Percentiles rank a stretch among this genome's conserved stretches.
These are phyloP conservation scores for Neoniphon sammara DNA, from an alignment of 2,797 vertebrate genomes.

Conservation along the genomic window DNA sequence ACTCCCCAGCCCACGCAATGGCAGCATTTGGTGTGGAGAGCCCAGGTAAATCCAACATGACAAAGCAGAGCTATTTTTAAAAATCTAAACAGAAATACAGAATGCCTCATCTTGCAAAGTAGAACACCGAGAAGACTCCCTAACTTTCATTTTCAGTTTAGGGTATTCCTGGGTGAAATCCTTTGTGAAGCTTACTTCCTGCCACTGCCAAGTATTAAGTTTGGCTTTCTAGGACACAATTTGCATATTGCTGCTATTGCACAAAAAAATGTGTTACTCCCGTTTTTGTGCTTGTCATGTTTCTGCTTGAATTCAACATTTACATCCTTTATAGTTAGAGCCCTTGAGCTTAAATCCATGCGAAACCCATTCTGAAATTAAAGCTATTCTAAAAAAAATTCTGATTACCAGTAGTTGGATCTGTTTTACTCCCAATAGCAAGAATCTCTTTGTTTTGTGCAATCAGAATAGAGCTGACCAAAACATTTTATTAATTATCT, in stretches of 20 bases:
- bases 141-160: conserved; percentile 38
- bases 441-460: too few relatives aligned
- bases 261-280: conserved; percentile 18
- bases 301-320: conserved; percentile 6
- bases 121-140: conserved; percentile 38
- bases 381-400: too few relatives aligned
- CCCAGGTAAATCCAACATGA: conserved; percentile 49
- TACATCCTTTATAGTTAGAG: neutral
- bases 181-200: conserved; percentile 23
- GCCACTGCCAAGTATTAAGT: conserved; percentile 33
- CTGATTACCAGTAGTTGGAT: too few relatives aligned
- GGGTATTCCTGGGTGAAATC: conserved; percentile 9
- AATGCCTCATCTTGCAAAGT: conserved; percentile 20
- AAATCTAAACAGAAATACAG: conserved; percentile 15
- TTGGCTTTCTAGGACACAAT: conserved; percentile 45
- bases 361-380: too few relatives aligned
- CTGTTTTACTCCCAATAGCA: too few relatives aligned
- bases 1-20: conserved; percentile 25
- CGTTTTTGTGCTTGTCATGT: conserved; percentile 3
- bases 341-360: neutral
- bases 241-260: conserved; percentile 39
- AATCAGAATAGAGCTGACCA: too few relatives aligned
- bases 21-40: conserved; percentile 16
- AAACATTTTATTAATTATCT: too few relatives aligned
- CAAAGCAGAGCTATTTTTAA: conserved; percentile 69